Percentiles rank a stretch among this genome's conserved stretches.
phyloP scores from a whole-genome alignment of 2,797 vertebrate species.

The Galagoides demidoff region DNA sequence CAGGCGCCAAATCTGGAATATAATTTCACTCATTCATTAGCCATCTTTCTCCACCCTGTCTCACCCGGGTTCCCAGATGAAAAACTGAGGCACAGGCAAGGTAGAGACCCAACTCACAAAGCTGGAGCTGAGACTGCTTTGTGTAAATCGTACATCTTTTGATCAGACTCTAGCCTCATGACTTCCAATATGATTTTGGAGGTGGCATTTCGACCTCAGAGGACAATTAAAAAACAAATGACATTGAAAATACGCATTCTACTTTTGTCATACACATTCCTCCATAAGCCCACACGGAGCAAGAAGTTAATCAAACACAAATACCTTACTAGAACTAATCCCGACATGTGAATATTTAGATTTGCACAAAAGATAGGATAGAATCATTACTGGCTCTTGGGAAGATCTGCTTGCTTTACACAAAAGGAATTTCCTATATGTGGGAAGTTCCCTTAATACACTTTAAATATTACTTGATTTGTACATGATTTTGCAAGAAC shows the following conservation, averaged over 20 bases:
- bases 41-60: neutral
- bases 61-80: neutral
- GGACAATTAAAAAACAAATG: constrained; percentile 26
- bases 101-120: neutral
- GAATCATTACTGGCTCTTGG: neutral
- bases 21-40: neutral
- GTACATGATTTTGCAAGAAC: neutral
- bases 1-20: no score
- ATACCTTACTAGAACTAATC: neutral
- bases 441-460: neutral
- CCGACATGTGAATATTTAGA: neutral
- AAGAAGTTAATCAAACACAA: constrained; percentile 10
- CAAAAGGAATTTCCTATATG: neutral
- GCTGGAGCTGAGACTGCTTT: neutral
- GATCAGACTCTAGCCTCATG: neutral
- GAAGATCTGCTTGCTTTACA: constrained; percentile 28
- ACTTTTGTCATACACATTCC: neutral
- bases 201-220: neutral
- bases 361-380: neutral
- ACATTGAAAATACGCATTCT: neutral
- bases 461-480: constrained; percentile 29
- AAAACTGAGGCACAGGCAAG: neutral
- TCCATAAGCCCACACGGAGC: neutral
- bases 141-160: neutral
- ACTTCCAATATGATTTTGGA: neutral